Conservation (phyloP, 2,113 vertebrate species). For the Colinus virginianus region DNA sequence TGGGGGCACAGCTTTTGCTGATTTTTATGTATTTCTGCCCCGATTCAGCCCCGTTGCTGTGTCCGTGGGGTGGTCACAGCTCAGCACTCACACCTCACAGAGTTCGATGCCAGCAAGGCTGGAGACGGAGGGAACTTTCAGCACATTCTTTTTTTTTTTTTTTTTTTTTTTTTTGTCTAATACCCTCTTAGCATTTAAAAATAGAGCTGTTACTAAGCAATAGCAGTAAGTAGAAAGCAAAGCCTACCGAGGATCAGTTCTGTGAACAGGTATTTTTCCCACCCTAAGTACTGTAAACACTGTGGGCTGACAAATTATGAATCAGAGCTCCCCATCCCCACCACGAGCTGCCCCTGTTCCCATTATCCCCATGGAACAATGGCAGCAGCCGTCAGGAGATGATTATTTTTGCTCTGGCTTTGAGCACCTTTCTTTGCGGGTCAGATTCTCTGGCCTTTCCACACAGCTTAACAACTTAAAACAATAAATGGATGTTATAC, state of each 20-base stretch:
- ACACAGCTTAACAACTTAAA: not conserved
- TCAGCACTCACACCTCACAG: rapidly evolving
- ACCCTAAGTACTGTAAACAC: not conserved
- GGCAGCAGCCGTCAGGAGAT: not conserved
- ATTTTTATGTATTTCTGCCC: not conserved
- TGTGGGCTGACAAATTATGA: conserved; percentile 44
- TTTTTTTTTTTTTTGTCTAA: not conserved
- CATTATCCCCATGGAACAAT: not conserved
- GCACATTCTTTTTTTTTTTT: not conserved
- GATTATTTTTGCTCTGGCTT: not conserved
- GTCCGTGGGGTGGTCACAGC: not conserved
- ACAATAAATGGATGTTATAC: not conserved
- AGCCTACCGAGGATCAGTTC: not conserved
- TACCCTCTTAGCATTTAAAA: conserved; percentile 52
- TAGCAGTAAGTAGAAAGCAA: not conserved
- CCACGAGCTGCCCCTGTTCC: not conserved
- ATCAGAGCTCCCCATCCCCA: conserved; percentile 15
- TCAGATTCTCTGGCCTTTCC: not conserved
- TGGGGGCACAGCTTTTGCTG: rapidly evolving
- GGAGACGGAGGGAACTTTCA: not conserved
- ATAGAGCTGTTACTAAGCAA: conserved; percentile 65
- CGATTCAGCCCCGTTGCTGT: rapidly evolving
- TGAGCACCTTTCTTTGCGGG: not conserved
- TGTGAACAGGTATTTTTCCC: conserved; percentile 61
- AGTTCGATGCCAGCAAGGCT: rapidly evolving